Conservation (phyloP, 2,113 vertebrate species). For the Gulo gulo region DNA sequence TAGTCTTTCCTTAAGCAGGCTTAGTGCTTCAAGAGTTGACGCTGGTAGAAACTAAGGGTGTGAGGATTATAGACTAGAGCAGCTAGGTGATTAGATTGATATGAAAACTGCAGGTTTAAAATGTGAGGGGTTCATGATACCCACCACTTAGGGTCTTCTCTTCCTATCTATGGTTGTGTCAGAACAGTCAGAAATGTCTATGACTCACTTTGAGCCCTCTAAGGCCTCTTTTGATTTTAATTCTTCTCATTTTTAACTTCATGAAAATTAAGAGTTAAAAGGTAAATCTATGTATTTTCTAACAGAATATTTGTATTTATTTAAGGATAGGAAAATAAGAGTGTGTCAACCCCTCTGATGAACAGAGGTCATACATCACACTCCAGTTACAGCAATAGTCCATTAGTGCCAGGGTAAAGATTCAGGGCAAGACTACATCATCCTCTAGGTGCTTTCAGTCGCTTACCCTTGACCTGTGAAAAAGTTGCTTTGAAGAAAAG, state of each 20-base stretch:
- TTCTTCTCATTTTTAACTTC: constrained; percentile 38
- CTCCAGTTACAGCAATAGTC: constrained; percentile 15
- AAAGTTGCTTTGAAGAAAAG: constrained; percentile 59
- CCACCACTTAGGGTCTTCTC: background rate
- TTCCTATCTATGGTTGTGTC: background rate
- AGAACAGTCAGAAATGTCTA: background rate
- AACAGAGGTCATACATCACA: constrained; percentile 52
- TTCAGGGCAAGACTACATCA: constrained; percentile 30
- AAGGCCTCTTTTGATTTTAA: background rate
- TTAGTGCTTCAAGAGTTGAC: background rate
- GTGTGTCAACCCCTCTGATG: constrained; percentile 44
- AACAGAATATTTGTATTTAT: constrained; percentile 59
- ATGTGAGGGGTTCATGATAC: background rate
- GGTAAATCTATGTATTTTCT: constrained; percentile 61
- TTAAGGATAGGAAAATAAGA: constrained; percentile 68
- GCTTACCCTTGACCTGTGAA: constrained; percentile 60
- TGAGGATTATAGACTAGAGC: background rate
- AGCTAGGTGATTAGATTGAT: background rate
- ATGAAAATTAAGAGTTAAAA: constrained; percentile 56
- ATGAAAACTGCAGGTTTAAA: background rate
- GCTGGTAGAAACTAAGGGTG: background rate
- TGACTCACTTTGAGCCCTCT: background rate
- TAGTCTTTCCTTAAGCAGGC: background rate
- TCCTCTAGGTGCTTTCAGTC: constrained; percentile 33
- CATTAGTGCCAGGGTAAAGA: constrained; percentile 59